Evolutionary conservation across 2,888 invertebrate species (phyloP).

Genomic region (Drosophila ustulata): DNA sequence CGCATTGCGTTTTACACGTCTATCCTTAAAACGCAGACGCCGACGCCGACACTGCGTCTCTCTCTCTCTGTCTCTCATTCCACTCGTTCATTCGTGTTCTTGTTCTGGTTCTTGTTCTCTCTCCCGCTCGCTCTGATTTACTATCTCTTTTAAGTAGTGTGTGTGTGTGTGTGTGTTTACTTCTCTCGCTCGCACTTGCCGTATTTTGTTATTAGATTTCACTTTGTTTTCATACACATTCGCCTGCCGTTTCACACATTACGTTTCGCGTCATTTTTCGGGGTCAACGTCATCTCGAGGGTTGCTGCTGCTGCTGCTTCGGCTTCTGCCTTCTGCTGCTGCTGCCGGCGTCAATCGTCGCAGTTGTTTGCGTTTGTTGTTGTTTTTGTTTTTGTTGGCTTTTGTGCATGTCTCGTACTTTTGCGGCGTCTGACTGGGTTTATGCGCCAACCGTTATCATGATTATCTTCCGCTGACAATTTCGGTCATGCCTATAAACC

Average conservation of each 20-base stretch:
- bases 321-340: conserved; percentile 32
- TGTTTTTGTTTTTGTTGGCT: conserved; percentile 31
- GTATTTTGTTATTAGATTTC: conserved; percentile 73
- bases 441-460: conserved; percentile 40
- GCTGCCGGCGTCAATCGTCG: conserved; percentile 52
- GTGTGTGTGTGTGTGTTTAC: conserved; percentile 22
- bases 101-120: conserved; percentile 3
- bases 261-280: conserved; percentile 79
- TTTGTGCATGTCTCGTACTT: conserved; percentile 56
- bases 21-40: conserved; percentile 69
- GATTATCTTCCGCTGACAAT: conserved; percentile 32
- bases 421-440: conserved; percentile 49
- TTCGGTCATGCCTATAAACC: background rate
- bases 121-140: background rate
- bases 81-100: background rate
- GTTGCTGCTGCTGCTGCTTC: conserved; percentile 66
- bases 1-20: conserved; percentile 74
- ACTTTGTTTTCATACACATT: conserved; percentile 78
- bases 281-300: conserved; percentile 83
- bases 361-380: conserved; percentile 63
- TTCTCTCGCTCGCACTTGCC: conserved; percentile 56
- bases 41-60: conserved; percentile 49
- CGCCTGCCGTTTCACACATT: conserved; percentile 74
- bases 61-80: conserved; percentile 10
- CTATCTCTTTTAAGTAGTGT: conserved; percentile 16